Base-by-base conservation (phyloP, 2,113 vertebrate genomes). In the Desmodus rotundus region DNA sequence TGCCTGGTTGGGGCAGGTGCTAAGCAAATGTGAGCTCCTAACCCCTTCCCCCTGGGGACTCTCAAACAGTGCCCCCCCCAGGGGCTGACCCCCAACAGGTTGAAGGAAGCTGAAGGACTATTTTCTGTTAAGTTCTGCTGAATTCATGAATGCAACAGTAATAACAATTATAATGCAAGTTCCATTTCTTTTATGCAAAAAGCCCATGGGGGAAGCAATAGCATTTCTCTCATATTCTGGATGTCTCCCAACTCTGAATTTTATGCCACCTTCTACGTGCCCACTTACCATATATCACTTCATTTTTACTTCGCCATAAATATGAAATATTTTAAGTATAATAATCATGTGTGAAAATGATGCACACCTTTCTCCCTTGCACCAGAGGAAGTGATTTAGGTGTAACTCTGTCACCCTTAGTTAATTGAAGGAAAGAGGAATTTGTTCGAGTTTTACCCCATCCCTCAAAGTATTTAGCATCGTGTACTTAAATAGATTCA, bases 121-220 rank as follows among this genome's bases (percentile, higher is more conserved):
- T 73, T 94, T 93, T 91, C 77, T 70, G n/a, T 8, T 45, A 67
- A 52, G 10, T 88, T 87, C 95, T 97, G 80, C 50, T 89, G 84
- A 92, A 76, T 90, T 92, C 81, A 95, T 91, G 61, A 94, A 22
- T 90, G 73, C 6, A 74, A 73, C 22, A 65, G 45, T 38, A 50
- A 45, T 76, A 63, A 77, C 65, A 70, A 70, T 45, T 83, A 47
- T 78, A 68, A 88, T 11, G 38, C 43, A 73, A 83, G 72, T 67
- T 58, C 38, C 13, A 65, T 38, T 82, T 77, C 81, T 96, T 96
- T 86, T 89, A 83, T 13, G 33, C 16, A 68, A 93, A 74, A 56
- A 24, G 7, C 11, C 38, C 47, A 12, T 0, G n/a, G 73, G 83
- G 63, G 17, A 87, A 86, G 36, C 33, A 41, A 31, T 0, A 6